These are phyloP conservation scores for Hyla sarda DNA, from an alignment of 2,113 vertebrate species.

Conservation along the genomic window DNA sequence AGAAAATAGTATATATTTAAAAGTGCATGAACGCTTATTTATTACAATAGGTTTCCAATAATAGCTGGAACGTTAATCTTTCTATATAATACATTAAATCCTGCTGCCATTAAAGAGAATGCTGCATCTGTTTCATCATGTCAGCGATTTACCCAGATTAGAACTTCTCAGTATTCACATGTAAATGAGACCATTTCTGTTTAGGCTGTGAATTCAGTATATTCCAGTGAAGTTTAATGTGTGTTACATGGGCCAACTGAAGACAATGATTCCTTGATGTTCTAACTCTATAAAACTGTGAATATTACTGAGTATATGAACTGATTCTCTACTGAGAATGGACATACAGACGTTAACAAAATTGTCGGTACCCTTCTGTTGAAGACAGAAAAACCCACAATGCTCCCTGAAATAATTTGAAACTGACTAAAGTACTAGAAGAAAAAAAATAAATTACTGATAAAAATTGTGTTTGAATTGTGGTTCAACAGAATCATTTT, in stretches of 20 bases:
- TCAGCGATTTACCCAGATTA: constrained; percentile 30
- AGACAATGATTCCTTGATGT: background rate
- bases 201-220: background rate
- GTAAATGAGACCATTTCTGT: constrained; percentile 29
- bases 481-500: too few relatives aligned
- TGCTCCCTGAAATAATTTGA: too few relatives aligned
- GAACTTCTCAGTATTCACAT: constrained; percentile 33
- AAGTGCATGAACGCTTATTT: background rate
- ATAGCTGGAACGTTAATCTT: background rate
- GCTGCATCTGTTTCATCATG: constrained; percentile 20
- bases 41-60: constrained; percentile 26
- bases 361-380: too few relatives aligned
- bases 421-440: too few relatives aligned
- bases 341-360: too few relatives aligned
- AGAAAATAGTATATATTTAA: constrained; percentile 1
- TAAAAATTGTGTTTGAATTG: too few relatives aligned
- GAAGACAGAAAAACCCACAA: too few relatives aligned
- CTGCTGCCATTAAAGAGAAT: constrained; percentile 10
- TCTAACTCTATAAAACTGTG: background rate
- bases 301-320: background rate
- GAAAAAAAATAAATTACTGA: too few relatives aligned
- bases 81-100: constrained; percentile 12
- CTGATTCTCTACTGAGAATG: background rate
- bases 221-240: background rate
- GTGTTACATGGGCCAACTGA: background rate